These are phyloP conservation scores for Mycogona germanica DNA, from an alignment of 2,888 invertebrate genomes.

Conservation along the genomic window DNA sequence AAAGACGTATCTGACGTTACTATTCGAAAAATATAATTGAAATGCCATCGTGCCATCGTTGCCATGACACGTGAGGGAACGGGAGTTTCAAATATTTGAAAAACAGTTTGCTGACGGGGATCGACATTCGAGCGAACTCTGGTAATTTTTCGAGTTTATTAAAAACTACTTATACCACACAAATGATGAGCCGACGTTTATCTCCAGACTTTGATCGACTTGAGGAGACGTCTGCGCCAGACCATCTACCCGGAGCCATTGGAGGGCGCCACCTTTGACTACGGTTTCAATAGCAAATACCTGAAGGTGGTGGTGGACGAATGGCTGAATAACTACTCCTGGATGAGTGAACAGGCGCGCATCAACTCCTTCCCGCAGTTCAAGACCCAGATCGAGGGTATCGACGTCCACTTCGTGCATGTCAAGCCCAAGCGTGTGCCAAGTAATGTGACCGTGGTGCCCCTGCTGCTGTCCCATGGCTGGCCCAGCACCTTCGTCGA, in stretches of 20 bases:
- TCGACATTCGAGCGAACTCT: too few relatives aligned
- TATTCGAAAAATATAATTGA: too few relatives aligned
- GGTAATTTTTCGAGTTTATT: too few relatives aligned
- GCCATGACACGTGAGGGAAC: too few relatives aligned
- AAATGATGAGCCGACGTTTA: too few relatives aligned
- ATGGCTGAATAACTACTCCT: conserved; percentile 64
- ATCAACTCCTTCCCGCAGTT: conserved; percentile 66
- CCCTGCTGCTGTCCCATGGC: conserved; percentile 62
- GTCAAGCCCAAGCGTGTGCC: conserved; percentile 42
- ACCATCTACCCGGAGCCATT: conserved; percentile 31
- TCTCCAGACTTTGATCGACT: conserved; percentile 42
- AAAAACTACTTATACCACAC: too few relatives aligned
- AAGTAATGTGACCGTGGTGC: conserved; percentile 39
- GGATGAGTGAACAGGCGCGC: conserved; percentile 50
- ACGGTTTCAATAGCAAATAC: conserved; percentile 64
- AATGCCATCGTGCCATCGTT: too few relatives aligned
- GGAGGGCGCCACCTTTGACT: conserved; percentile 49
- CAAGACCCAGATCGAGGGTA: conserved; percentile 59
- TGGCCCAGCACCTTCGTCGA: conserved; percentile 78
- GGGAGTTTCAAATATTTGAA: too few relatives aligned
- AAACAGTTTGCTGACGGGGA: too few relatives aligned
- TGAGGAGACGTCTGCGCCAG: conserved; percentile 32
- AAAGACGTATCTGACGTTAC: too few relatives aligned
- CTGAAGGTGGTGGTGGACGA: conserved; percentile 54
- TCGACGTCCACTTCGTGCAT: conserved; percentile 63